Conservation (phyloP, 2,797 vertebrate species). For the Spheniscus humboldti region DNA sequence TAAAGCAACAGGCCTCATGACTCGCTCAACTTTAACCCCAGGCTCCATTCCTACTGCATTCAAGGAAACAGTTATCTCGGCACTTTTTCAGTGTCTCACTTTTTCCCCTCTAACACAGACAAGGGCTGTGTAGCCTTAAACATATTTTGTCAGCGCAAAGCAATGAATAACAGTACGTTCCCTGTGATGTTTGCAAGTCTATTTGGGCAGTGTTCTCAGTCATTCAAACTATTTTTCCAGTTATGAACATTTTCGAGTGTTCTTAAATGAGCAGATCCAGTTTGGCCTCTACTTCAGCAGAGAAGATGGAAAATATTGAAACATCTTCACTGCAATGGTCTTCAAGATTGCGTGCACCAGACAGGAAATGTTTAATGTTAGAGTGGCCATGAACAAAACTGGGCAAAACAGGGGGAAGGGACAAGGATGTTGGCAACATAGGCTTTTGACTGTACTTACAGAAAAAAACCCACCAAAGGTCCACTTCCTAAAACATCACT, state of each 20-base stretch:
- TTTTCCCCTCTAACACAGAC: neutral
- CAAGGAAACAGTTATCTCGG: neutral
- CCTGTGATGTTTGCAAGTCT: neutral
- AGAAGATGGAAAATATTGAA: neutral
- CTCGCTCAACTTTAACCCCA: neutral
- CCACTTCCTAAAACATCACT: neutral
- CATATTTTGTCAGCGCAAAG: neutral
- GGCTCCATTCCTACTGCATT: neutral
- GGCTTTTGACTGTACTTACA: neutral
- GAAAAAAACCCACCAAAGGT: too few relatives aligned
- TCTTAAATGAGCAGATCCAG: neutral
- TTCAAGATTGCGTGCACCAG: too few relatives aligned
- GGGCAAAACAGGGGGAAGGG: neutral
- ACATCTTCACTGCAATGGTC: neutral
- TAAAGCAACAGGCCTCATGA: neutral
- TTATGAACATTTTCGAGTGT: neutral
- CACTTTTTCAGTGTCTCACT: neutral
- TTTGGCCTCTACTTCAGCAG: neutral
- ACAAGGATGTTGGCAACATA: neutral
- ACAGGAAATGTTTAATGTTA: accelerated
- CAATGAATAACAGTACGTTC: neutral
- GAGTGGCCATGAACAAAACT: neutral
- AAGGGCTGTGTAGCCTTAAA: neutral
- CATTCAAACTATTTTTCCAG: neutral
- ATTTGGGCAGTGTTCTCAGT: neutral